Evolutionary conservation across 2,797 vertebrate species (phyloP).

Genomic region (Cyprinella venusta): DNA sequence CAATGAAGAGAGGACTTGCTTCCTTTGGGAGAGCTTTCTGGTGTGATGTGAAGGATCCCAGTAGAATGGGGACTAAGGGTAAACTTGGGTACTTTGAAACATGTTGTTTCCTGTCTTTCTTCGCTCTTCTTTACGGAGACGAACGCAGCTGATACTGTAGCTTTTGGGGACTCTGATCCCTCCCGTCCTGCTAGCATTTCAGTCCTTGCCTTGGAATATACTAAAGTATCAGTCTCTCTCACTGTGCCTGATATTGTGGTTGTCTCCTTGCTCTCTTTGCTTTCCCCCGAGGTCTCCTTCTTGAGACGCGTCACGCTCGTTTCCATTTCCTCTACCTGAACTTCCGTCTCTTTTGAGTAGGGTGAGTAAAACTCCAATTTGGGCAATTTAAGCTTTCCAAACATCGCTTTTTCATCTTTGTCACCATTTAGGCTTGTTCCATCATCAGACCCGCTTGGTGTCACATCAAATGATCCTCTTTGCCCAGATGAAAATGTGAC

Average conservation of each 20-base stretch:
- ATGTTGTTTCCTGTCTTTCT: constrained; percentile 74
- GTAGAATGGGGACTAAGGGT: constrained; percentile 81
- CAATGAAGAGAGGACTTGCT: constrained; percentile 68
- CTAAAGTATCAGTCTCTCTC: constrained; percentile 56
- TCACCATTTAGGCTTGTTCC: constrained; percentile 65
- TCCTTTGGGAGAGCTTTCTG: constrained; percentile 73
- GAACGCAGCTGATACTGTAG: constrained; percentile 67
- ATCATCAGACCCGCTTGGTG: constrained; percentile 54
- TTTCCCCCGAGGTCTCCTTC: constrained; percentile 60
- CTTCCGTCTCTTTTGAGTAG: constrained; percentile 68
- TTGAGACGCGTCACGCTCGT: constrained; percentile 54
- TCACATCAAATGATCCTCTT: constrained; percentile 63
- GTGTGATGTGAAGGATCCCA: constrained; percentile 75
- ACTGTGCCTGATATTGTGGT: constrained; percentile 70
- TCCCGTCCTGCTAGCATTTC: constrained; percentile 76
- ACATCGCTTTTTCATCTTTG: constrained; percentile 66
- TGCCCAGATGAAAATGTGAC: constrained; percentile 75
- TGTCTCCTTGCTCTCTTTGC: constrained; percentile 48
- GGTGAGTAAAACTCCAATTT: constrained; percentile 81
- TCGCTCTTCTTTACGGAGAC: constrained; percentile 66
- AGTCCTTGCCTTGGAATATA: constrained; percentile 75
- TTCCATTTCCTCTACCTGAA: constrained; percentile 60
- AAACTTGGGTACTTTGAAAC: constrained; percentile 84
- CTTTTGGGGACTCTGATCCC: constrained; percentile 68
- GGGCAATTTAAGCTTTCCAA: constrained; percentile 80